Evolutionary conservation across 2,113 vertebrate species (phyloP).

Genomic region (Strix uralensis): DNA sequence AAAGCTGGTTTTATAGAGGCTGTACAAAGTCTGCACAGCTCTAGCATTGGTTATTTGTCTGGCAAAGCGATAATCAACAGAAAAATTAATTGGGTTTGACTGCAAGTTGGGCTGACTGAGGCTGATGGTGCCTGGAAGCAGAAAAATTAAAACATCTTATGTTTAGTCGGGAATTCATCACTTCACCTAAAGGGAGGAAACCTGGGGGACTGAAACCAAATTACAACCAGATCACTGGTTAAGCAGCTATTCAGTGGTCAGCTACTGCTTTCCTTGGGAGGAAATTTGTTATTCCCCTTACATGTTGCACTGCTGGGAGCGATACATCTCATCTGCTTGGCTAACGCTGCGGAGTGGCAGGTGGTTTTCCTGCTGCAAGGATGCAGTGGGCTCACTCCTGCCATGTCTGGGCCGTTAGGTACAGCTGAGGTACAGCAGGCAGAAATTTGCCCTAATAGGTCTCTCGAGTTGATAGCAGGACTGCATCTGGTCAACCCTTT

Average conservation of each 20-base stretch:
- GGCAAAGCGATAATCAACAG: not conserved
- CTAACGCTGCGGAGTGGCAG: not conserved
- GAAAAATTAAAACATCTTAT: not conserved
- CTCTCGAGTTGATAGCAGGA: not conserved
- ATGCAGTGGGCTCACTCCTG: accelerated
- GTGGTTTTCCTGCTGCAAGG: not conserved
- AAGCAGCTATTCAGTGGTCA: not conserved
- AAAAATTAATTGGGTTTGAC: not conserved
- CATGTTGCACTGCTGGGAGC: not conserved
- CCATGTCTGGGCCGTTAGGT: not conserved
- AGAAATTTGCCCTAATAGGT: not conserved
- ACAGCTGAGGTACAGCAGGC: not conserved
- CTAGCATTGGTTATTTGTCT: not conserved
- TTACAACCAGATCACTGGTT: not conserved
- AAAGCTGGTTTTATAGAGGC: not conserved
- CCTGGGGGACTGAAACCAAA: not conserved
- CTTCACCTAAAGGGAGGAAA: not conserved
- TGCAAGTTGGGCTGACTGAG: not conserved
- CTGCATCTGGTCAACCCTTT: not conserved
- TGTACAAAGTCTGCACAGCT: not conserved
- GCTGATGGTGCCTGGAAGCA: not conserved
- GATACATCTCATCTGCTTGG: not conserved
- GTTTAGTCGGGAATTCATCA: not conserved
- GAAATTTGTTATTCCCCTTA: not conserved
- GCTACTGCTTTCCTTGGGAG: not conserved